These are phyloP conservation scores for Zaprionus camerounensis DNA, from an alignment of 1,140 invertebrate genomes.

Conservation along the genomic window DNA sequence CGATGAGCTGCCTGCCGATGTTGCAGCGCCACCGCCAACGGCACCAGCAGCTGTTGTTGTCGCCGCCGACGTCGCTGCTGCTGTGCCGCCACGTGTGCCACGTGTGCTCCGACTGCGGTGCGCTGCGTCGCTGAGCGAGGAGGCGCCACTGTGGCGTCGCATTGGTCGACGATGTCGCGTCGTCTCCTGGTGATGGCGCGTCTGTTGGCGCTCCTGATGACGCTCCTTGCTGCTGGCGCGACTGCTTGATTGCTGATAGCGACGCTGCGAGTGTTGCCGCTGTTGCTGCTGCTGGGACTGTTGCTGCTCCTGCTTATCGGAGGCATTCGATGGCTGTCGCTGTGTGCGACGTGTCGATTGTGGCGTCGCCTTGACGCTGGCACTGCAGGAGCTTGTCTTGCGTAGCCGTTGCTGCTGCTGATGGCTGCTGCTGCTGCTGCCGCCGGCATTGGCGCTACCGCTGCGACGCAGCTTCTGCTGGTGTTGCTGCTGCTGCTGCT, in stretches of 20 bases:
- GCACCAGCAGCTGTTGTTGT: neutral
- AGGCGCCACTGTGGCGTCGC: slow-evolving; percentile 63
- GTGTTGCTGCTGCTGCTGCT: slow-evolving; percentile 26
- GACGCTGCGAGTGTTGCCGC: neutral
- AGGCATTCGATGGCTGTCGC: slow-evolving; percentile 48
- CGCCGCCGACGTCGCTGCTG: neutral
- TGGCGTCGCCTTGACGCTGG: slow-evolving; percentile 51
- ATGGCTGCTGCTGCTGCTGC: slow-evolving; percentile 36
- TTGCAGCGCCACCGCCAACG: neutral
- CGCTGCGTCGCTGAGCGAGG: slow-evolving; percentile 48
- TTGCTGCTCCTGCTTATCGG: slow-evolving; percentile 26
- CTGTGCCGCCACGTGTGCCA: neutral
- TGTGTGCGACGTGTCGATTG: slow-evolving; percentile 36
- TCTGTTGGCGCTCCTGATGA: neutral
- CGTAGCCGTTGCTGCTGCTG: slow-evolving; percentile 48
- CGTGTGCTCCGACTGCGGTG: slow-evolving; percentile 10
- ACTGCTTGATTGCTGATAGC: slow-evolving; percentile 1
- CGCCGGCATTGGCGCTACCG: slow-evolving; percentile 29
- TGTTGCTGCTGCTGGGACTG: slow-evolving; percentile 37
- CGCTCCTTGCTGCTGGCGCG: slow-evolving; percentile 24
- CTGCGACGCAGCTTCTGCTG: slow-evolving; percentile 54
- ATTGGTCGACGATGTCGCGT: slow-evolving; percentile 43
- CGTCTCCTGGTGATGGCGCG: slow-evolving; percentile 9
- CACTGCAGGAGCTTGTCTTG: slow-evolving; percentile 78
- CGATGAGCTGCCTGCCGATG: slow-evolving; percentile 60